These are phyloP conservation scores for Eumacrocentrus americanus DNA, from an alignment of 2,888 invertebrate species.

Conservation along the genomic window DNA sequence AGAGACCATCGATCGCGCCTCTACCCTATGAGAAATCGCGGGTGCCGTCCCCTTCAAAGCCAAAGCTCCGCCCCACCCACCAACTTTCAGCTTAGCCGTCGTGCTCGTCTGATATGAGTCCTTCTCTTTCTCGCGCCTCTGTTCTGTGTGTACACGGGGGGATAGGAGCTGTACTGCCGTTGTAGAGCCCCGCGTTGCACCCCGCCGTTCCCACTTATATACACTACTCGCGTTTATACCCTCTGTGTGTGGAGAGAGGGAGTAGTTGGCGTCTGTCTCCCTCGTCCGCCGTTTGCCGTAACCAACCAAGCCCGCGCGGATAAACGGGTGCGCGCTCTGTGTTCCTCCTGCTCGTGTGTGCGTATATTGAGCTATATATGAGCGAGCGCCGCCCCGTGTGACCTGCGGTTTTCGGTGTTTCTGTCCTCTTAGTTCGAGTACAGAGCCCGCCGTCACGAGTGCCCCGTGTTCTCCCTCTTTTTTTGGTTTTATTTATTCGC, in stretches of 20 bases:
- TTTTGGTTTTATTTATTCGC: slow-evolving; percentile 37
- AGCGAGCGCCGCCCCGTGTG: slow-evolving; percentile 40
- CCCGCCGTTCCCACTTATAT: not conserved
- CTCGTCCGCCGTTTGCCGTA: slow-evolving; percentile 22
- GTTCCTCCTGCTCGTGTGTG: not conserved
- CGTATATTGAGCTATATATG: slow-evolving; percentile 1
- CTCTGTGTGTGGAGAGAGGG: not conserved
- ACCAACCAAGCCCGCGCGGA: slow-evolving; percentile 1
- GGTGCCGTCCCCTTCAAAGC: slow-evolving; percentile 47
- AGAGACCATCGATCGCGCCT: slow-evolving; percentile 55
- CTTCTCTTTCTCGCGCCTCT: not conserved
- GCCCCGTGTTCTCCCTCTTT: not conserved
- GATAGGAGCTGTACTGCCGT: not conserved
- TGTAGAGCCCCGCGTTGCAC: slow-evolving; percentile 20
- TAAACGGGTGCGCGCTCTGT: not conserved
- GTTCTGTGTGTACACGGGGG: not conserved
- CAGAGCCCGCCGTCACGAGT: too few relatives aligned
- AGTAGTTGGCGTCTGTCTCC: slow-evolving; percentile 15
- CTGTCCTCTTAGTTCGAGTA: slow-evolving; percentile 39
- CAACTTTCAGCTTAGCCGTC: slow-evolving; percentile 31
- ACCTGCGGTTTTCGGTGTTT: slow-evolving; percentile 54
- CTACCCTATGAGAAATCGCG: slow-evolving; percentile 53
- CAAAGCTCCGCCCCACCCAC: slow-evolving; percentile 45
- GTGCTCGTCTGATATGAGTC: not conserved
- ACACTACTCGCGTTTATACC: not conserved